Percentiles rank a stretch among this genome's conserved stretches.
These are phyloP conservation scores for Neotoma lepida DNA, from an alignment of 2,113 vertebrate species.

Conservation along the genomic window DNA sequence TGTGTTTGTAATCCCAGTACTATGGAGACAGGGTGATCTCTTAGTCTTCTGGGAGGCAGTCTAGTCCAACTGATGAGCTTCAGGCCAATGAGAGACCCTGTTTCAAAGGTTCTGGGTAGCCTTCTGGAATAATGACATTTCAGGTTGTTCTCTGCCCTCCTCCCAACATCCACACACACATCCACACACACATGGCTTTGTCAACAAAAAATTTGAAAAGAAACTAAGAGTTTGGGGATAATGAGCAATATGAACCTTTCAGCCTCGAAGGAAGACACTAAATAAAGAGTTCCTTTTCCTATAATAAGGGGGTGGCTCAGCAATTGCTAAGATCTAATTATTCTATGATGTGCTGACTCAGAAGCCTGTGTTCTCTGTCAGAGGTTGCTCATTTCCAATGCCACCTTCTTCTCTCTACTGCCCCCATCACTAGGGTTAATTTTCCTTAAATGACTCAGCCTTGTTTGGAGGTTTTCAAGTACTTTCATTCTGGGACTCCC, in stretches of 20 bases:
- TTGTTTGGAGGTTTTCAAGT: slow-evolving; percentile 48
- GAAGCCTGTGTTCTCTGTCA: not conserved
- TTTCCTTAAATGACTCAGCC: slow-evolving; percentile 57
- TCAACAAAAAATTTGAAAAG: not conserved
- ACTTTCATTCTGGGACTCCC: slow-evolving; percentile 56
- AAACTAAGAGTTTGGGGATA: not conserved
- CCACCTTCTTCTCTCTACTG: not conserved
- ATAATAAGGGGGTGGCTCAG: not conserved
- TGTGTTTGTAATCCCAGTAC: not conserved
- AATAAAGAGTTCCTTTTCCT: slow-evolving; percentile 12
- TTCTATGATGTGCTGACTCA: not conserved
- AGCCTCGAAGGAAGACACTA: not conserved
- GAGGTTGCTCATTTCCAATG: not conserved
- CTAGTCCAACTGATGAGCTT: no score
- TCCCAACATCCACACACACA: not conserved
- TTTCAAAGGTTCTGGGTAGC: not conserved
- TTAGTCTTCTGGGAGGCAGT: not conserved
- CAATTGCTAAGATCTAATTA: slow-evolving; percentile 16
- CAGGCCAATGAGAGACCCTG: not conserved
- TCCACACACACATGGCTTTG: not conserved
- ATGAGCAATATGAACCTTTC: not conserved
- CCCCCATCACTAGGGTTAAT: slow-evolving; percentile 23
- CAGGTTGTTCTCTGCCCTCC: not conserved
- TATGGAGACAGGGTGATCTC: not conserved
- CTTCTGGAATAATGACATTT: not conserved